Evolutionary conservation across 2,113 vertebrate species (phyloP).

Genomic region (Manacus vitellinus): DNA sequence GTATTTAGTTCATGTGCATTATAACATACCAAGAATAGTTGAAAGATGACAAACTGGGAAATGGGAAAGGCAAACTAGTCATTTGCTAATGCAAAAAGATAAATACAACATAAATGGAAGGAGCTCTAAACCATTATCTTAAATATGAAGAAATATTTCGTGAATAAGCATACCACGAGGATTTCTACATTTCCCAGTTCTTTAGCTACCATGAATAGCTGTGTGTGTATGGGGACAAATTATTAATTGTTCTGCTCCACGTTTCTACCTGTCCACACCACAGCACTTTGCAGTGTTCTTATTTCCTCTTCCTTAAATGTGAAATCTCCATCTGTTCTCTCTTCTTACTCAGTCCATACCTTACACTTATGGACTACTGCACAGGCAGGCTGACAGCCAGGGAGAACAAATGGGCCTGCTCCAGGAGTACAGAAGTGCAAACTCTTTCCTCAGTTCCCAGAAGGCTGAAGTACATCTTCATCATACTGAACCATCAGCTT

Average conservation of each 20-base stretch:
- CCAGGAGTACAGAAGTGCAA: not conserved
- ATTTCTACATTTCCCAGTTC: not conserved
- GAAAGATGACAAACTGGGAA: slow-evolving; percentile 12
- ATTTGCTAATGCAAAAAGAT: not conserved
- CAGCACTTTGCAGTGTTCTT: not conserved
- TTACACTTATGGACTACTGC: not conserved
- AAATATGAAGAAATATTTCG: not conserved
- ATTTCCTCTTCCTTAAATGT: not conserved
- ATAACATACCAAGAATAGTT: not conserved
- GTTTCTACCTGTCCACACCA: not conserved
- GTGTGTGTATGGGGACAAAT: not conserved
- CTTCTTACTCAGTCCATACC: not conserved
- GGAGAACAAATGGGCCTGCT: not conserved
- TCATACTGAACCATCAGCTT: not conserved
- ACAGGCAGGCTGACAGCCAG: not conserved
- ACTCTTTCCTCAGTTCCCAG: not conserved
- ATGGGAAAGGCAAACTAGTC: not conserved
- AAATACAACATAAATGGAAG: not conserved
- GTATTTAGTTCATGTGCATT: slow-evolving; percentile 9
- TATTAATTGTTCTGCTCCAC: not conserved
- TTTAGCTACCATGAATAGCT: not conserved
- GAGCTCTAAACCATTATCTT: not conserved
- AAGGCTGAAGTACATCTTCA: not conserved
- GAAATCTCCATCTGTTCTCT: not conserved
- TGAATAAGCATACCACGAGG: not conserved